Base-by-base conservation (phyloP, 1,140 invertebrate species). In the Amyelois transitella region DNA sequence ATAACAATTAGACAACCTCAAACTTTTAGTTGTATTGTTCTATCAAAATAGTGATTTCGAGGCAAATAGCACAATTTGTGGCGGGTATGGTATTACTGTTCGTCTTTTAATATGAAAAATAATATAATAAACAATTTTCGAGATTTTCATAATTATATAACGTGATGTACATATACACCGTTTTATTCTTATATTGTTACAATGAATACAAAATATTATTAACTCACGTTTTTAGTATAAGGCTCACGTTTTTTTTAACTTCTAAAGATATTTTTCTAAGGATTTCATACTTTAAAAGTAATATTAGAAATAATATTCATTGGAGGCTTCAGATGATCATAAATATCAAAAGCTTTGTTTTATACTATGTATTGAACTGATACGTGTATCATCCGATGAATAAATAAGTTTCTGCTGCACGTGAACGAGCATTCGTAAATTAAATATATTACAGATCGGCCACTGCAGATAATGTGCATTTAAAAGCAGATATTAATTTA, bases 401-500 rank as follows among this genome's bases (percentile, higher is more conserved):
- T 66, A 67, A 72, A 64, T 69, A 72, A 72, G 58, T 68, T 64
- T 65, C 32, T 52, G 48, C 52, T 38, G 58, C 60, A 69, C 63
- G 60, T 71, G 66, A 66, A 59, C 58, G 38, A 20, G 25, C 25
- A 38, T 2, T 4, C 5, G n/a, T 6, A 38, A 4, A 38, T 38
- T n/a, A 38, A 38, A 38, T 14, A 38, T 38, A n/a, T 4, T 14
- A 38, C 32, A 38, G 32, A 28, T 28, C 1, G 17, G 32, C 0
- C 6, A 38, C n/a, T 14, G 1, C 6, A 38, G 1, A 38, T 10
- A 32, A 10, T 10, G 4, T 32, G 7, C 10, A 10, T 10, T 4
- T 38, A 38, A 14, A 38, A 8, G n/a, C 5, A 38, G 5, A 38
- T 14, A 14, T 3, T 14, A 38, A 10, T 24, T 24, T 24, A 24